Base-by-base conservation (phyloP, 2,797 vertebrate genomes). In the Danio jaintianensis region DNA sequence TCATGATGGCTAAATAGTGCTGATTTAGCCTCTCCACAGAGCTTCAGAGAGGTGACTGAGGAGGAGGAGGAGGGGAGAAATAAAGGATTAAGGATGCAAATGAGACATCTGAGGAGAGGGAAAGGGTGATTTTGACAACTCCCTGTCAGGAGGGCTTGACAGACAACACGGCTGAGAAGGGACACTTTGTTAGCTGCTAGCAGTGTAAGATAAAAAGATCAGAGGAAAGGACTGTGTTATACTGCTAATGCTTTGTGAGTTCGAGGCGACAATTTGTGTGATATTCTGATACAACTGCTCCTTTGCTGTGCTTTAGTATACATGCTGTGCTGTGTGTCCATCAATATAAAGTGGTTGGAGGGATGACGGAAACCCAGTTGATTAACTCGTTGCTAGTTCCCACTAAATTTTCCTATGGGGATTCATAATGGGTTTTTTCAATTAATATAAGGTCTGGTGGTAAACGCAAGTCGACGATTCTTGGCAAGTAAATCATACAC, bases 71-170 rank as follows among this genome's bases (percentile, higher is more conserved):
- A 42, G 16, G 36, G 36, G 38, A 40, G 36, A 42, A 47, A 59
- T 9, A 73, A 64, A 22, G 29, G 66, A 68, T 62, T 22, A 72
- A 83, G 48, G 9, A 79, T 74, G 72, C 67, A 64, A 73, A 84
- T 82, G 38, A 80, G 20, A 50, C 47, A 45, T 29, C 42, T 67
- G 18, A 75, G 22, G 29, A 53, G 55, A 47, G 36, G 40, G 18
- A 81, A 42, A 9, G 16, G 45, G 68, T 62, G 63, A 58, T 82
- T 58, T 79, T 79, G 77, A 79, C 77, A 71, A 56, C 45, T 42
- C 72, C 43, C 62, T 80, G 62, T 78, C 71, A 76, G 75, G 22
- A 81, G 42, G 62, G 48, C 16, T 69, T 79, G 56, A 68, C 10
- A 36, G 53, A 72, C 66, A 71, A 76, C 13, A 52, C 59, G 68